A percentile compares a stretch with the other conserved stretches of the same genome.
Evolutionary conservation across 2,797 vertebrate genomes (phyloP).

Genomic region (Helostoma temminkii): DNA sequence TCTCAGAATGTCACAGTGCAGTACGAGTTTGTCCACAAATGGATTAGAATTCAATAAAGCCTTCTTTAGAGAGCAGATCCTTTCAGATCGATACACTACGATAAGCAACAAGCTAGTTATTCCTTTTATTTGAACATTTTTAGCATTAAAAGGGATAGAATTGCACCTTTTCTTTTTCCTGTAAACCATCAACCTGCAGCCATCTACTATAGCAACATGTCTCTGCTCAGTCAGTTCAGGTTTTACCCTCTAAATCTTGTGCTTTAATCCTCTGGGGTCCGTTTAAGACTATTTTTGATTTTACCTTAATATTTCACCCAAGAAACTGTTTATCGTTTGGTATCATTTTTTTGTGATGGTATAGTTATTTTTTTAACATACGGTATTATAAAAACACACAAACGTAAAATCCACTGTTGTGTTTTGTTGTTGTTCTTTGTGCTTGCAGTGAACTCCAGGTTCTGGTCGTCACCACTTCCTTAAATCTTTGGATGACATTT

Average conservation of each 20-base stretch:
- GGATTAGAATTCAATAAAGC: background rate
- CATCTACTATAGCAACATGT: background rate
- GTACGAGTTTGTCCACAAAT: background rate
- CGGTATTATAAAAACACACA: too few species aligned
- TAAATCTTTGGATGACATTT: too few species aligned
- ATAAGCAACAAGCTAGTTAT: background rate
- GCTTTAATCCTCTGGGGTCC: too few species aligned
- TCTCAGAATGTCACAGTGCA: slow-evolving; percentile 43
- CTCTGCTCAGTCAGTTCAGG: background rate
- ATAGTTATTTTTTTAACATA: too few species aligned
- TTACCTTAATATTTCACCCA: too few species aligned
- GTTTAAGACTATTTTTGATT: too few species aligned
- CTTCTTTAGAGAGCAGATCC: background rate
- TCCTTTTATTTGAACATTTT: background rate
- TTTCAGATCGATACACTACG: background rate
- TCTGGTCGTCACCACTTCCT: too few species aligned
- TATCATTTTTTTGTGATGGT: too few species aligned
- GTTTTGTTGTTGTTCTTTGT: too few species aligned
- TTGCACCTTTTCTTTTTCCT: background rate
- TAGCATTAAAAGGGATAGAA: background rate
- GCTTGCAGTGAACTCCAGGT: too few species aligned
- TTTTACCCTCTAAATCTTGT: background rate
- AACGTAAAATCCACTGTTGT: too few species aligned
- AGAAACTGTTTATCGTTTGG: too few species aligned
- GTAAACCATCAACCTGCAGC: background rate